Evolutionary conservation across 2,888 invertebrate species (phyloP).

Genomic region (Meloe dianella): DNA sequence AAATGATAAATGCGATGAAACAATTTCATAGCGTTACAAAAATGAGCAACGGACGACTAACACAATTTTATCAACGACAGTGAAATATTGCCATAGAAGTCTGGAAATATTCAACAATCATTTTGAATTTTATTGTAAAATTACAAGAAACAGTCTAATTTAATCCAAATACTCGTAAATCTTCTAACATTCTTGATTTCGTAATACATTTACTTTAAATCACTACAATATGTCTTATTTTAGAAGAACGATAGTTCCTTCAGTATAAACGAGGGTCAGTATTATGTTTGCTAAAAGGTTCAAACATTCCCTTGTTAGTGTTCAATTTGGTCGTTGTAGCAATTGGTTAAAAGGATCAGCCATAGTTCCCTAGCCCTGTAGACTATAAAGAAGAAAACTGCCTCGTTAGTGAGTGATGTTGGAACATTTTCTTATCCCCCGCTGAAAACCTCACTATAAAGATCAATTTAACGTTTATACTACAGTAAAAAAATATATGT

Average conservation of each 20-base stretch:
- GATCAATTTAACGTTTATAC: neutral
- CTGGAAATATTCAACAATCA: slow-evolving; percentile 17
- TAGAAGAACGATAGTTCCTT: slow-evolving; percentile 6
- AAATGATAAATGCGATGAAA: slow-evolving; percentile 30
- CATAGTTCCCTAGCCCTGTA: slow-evolving; percentile 29
- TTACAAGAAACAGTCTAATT: neutral
- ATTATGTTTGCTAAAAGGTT: slow-evolving; percentile 37
- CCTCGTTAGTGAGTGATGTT: slow-evolving; percentile 35
- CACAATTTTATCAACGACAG: slow-evolving; percentile 22
- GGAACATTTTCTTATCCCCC: neutral
- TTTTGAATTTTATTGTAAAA: slow-evolving; percentile 3
- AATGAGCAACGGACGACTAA: slow-evolving; percentile 18
- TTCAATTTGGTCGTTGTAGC: slow-evolving; percentile 37
- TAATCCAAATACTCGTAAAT: slow-evolving; percentile 1
- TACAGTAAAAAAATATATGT: neutral
- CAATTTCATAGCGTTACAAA: slow-evolving; percentile 27
- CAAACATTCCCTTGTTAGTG: slow-evolving; percentile 40
- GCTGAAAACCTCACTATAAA: neutral
- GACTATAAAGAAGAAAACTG: slow-evolving; percentile 37
- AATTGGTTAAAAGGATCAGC: slow-evolving; percentile 40
- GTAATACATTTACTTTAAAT: neutral
- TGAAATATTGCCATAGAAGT: slow-evolving; percentile 17
- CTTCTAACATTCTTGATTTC: neutral
- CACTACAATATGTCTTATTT: slow-evolving; percentile 28
- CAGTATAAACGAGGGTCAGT: slow-evolving; percentile 28